These are phyloP conservation scores for Cotesia glomerata DNA, from an alignment of 1,140 invertebrate species.

Conservation along the genomic window DNA sequence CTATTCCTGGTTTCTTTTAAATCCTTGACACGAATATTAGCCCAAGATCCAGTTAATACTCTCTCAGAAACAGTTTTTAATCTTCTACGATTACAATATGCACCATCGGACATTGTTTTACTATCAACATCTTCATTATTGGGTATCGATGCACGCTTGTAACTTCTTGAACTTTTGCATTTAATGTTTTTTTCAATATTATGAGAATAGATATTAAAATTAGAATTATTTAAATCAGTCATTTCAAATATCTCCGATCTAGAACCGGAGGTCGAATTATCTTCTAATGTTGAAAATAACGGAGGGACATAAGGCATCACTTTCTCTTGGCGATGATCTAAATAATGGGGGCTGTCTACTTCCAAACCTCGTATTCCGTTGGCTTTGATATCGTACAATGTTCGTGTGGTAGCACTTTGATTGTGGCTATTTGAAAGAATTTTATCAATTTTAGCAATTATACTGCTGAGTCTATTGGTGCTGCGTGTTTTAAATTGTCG, in stretches of 20 bases:
- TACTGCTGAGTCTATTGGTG: constrained; percentile 48
- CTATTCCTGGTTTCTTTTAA: too few species aligned
- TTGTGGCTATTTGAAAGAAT: constrained; percentile 48
- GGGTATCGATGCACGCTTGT: background rate
- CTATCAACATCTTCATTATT: constrained; percentile 25
- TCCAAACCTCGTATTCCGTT: background rate
- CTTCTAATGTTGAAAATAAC: constrained; percentile 13
- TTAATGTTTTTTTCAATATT: background rate
- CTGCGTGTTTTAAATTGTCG: constrained; percentile 46
- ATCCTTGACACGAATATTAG: too few species aligned
- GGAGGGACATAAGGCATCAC: constrained; percentile 11
- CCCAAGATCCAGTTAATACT: constrained; percentile 10
- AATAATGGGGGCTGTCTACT: background rate
- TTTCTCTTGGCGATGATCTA: background rate
- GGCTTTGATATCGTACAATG: constrained; percentile 47
- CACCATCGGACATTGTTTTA: constrained; percentile 41
- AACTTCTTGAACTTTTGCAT: constrained; percentile 36
- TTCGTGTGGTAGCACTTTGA: constrained; percentile 39
- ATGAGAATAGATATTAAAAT: background rate
- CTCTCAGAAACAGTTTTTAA: constrained; percentile 10
- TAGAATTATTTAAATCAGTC: background rate
- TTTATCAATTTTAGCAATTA: constrained; percentile 58
- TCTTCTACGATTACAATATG: background rate
- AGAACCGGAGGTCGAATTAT: constrained; percentile 6
- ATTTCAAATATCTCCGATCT: constrained; percentile 19